A percentile compares a stretch with the other conserved stretches of the same genome.
phyloP scores from a whole-genome alignment of 2,888 invertebrate species.

The Drosophila ustulata region DNA sequence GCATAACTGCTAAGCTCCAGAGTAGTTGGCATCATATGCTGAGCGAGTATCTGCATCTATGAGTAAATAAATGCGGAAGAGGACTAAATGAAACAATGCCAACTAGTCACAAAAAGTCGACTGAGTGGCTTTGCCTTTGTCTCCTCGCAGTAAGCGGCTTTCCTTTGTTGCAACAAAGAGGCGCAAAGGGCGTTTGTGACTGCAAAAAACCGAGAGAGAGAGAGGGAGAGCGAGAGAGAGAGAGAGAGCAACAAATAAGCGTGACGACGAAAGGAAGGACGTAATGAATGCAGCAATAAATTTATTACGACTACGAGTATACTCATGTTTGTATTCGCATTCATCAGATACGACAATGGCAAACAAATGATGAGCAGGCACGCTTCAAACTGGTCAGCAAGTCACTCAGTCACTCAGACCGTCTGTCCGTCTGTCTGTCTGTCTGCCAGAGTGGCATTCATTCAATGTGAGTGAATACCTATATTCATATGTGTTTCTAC shows the following conservation, averaged over 20 bases:
- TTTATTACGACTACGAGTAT: conserved; percentile 9
- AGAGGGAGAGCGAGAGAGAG: neutral
- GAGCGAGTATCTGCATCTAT: neutral
- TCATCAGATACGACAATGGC: conserved; percentile 27
- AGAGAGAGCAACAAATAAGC: neutral
- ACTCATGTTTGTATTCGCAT: conserved; percentile 18
- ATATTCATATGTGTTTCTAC: conserved; percentile 36
- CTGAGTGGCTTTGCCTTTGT: conserved; percentile 36
- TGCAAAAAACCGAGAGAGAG: neutral
- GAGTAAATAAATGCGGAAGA: conserved; percentile 6
- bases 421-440: conserved; percentile 6
- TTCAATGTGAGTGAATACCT: conserved; percentile 29
- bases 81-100: conserved; percentile 4
- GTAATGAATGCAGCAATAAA: conserved; percentile 31
- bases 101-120: conserved; percentile 23
- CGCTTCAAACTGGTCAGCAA: conserved; percentile 29
- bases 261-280: conserved; percentile 15
- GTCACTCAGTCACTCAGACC: conserved; percentile 30
- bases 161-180: conserved; percentile 28
- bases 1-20: neutral
- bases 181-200: conserved; percentile 1
- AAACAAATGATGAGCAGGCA: conserved; percentile 29
- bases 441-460: conserved; percentile 19
- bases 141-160: conserved; percentile 41
- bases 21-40: neutral